A percentile compares a stretch with the other conserved stretches of the same genome.
Conservation (phyloP, 2,888 invertebrate genomes). For the Buathra laborator region DNA sequence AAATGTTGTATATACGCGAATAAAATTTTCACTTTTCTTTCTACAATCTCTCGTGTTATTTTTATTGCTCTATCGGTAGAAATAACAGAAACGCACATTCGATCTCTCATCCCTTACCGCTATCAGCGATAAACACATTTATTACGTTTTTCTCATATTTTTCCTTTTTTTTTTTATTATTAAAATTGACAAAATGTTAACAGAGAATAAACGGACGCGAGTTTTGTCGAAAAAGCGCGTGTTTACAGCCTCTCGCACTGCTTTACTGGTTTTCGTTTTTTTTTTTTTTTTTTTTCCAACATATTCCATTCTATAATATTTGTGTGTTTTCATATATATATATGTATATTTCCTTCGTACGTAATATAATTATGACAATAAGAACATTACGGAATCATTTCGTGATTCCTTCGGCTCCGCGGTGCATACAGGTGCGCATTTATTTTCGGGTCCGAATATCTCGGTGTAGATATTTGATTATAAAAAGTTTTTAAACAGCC, state of each 20-base stretch:
- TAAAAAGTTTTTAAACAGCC: constrained; percentile 37
- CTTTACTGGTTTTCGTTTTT: constrained; percentile 7
- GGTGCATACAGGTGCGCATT: constrained; percentile 31
- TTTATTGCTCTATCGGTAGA: background rate
- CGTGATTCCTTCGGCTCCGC: constrained; percentile 22
- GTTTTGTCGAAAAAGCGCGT: constrained; percentile 44
- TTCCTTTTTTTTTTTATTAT: constrained; percentile 65
- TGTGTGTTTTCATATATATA: constrained; percentile 23
- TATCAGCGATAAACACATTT: constrained; percentile 41
- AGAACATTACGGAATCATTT: constrained; percentile 45
- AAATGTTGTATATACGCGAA: constrained; percentile 35
- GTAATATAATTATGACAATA: constrained; percentile 33
- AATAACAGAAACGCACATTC: background rate
- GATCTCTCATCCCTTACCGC: constrained; percentile 28
- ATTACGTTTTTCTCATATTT: constrained; percentile 26
- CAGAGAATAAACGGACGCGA: constrained; percentile 72
- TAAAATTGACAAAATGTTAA: constrained; percentile 76
- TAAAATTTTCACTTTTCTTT: constrained; percentile 24
- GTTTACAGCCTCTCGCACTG: constrained; percentile 48
- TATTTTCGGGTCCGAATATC: constrained; percentile 59
- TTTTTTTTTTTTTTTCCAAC: constrained; percentile 46
- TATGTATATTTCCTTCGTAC: constrained; percentile 1
- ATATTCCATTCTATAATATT: constrained; percentile 9
- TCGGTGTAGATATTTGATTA: constrained; percentile 55
- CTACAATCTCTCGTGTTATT: background rate